phyloP scores from a whole-genome alignment of 2,113 vertebrate species.

The Heloderma charlesbogerti region DNA sequence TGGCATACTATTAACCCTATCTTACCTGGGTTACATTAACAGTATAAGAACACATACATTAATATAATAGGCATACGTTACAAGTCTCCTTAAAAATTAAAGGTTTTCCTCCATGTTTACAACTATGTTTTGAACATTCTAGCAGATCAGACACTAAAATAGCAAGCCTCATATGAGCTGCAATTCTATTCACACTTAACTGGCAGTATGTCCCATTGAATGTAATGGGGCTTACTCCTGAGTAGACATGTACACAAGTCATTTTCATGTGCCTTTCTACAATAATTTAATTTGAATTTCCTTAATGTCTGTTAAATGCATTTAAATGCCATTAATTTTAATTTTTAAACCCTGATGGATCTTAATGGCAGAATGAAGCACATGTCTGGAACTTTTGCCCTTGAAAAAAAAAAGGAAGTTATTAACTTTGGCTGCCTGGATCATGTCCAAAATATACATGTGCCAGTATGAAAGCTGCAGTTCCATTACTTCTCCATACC shows the following conservation, averaged over 20 bases:
- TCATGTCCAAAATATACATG: neutral
- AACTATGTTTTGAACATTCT: neutral
- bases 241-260: neutral
- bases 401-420: neutral
- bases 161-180: no score
- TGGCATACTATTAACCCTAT: no score
- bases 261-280: neutral
- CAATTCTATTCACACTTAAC: no score
- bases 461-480: neutral
- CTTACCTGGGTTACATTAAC: no score
- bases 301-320: neutral
- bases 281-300: neutral
- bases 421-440: neutral
- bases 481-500: neutral
- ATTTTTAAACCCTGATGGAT: neutral
- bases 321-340: neutral
- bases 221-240: no score
- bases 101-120: accelerated
- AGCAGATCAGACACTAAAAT: neutral
- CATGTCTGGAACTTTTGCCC: no score
- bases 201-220: no score
- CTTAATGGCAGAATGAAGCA: neutral
- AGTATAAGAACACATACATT: no score
- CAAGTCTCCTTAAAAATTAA: neutral
- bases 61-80: no score